Conservation (phyloP, 2,113 vertebrate species). For the Ciconia maguari region DNA sequence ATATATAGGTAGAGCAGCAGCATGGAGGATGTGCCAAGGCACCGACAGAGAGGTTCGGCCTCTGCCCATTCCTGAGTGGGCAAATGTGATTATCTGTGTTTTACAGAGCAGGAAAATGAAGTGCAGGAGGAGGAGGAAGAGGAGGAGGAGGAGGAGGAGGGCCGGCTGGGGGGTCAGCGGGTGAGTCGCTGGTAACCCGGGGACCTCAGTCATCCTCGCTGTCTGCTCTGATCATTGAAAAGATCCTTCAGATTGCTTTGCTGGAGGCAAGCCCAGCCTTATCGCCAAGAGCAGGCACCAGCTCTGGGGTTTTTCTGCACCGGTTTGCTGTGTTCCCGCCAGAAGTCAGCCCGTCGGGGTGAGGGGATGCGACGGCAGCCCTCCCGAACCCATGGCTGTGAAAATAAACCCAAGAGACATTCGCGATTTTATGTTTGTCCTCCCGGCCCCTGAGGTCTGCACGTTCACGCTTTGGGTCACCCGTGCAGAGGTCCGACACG, state of each 20-base stretch:
- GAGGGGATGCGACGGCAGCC: neutral
- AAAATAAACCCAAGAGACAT: neutral
- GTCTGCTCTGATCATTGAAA: neutral
- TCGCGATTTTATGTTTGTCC: fast-evolving
- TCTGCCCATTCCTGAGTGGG: fast-evolving
- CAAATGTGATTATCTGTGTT: neutral
- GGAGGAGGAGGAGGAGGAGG: neutral
- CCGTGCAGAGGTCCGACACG: fast-evolving
- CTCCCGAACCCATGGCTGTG: neutral
- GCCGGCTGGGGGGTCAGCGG: neutral
- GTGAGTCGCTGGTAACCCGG: neutral
- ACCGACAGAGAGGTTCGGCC: neutral
- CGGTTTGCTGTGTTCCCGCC: neutral
- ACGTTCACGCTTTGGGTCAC: fast-evolving
- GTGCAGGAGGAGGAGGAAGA: neutral
- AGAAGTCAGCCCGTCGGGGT: fast-evolving
- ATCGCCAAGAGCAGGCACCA: neutral
- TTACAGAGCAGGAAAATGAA: neutral
- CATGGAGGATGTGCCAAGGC: too few relatives aligned
- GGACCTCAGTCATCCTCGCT: neutral
- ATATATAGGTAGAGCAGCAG: neutral
- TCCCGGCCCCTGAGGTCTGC: neutral
- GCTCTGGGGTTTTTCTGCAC: neutral
- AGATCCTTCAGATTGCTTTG: neutral
- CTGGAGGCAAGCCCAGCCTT: neutral